Percentiles rank a stretch among this genome's conserved stretches.
phyloP scores from a whole-genome alignment of 64 coral and sea anemone species.

The Actinia equina region DNA sequence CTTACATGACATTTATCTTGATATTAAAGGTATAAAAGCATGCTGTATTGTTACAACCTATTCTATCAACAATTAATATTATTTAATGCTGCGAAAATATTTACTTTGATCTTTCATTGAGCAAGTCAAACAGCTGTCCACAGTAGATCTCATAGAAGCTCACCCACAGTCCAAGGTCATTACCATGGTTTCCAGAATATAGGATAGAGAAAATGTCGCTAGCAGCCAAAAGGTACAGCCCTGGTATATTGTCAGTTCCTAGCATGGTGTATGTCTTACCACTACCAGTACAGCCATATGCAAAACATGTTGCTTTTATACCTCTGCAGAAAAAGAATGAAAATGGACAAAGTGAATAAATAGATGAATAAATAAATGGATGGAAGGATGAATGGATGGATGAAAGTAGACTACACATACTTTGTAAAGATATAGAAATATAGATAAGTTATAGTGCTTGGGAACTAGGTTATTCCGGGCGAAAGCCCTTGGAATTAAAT shows the following conservation, averaged over 20 bases:
- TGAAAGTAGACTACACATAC: too few species aligned
- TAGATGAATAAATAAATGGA: not conserved
- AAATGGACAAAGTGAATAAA: not conserved
- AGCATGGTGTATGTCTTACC: conserved; percentile 94
- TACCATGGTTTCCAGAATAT: conserved; percentile 39
- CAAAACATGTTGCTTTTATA: conserved; percentile 81
- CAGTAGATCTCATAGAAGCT: conserved; percentile 94
- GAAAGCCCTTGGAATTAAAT: too few species aligned
- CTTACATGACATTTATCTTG: too few species aligned
- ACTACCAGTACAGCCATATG: conserved; percentile 85
- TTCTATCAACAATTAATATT: too few species aligned
- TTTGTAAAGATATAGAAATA: too few species aligned
- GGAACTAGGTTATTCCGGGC: too few species aligned
- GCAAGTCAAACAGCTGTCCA: conserved; percentile 82
- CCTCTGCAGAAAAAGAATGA: conserved; percentile 6
- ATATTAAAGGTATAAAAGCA: too few species aligned
- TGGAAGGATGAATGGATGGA: not conserved
- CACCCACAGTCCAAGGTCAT: conserved; percentile 58
- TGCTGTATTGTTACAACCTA: too few species aligned
- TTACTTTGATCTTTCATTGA: conserved; percentile 75
- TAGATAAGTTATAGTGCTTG: too few species aligned
- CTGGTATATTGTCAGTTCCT: conserved; percentile 68
- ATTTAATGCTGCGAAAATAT: not conserved
- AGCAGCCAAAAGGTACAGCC: conserved; percentile 76
- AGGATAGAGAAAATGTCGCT: conserved; percentile 71